phyloP scores from a whole-genome alignment of 2,888 invertebrate genomes.

The Julus scanicus region DNA sequence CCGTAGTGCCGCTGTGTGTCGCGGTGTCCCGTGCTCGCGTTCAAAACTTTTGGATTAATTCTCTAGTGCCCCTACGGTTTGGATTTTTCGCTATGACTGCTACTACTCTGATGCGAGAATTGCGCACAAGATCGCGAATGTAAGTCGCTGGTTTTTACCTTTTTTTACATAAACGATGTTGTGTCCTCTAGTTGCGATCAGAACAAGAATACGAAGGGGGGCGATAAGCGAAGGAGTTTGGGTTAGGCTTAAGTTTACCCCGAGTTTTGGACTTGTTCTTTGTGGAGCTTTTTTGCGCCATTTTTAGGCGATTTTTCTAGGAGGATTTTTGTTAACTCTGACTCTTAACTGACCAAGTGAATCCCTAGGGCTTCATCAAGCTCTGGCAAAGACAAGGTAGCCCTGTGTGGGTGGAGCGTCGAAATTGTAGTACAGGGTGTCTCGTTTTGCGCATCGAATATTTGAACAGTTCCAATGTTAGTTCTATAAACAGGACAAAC shows the following conservation, averaged over 20 bases:
- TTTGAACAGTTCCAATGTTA: no score
- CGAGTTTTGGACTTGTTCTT: background rate
- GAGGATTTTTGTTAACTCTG: no score
- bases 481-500: no score
- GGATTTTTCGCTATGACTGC: background rate
- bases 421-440: no score
- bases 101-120: background rate
- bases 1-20: background rate
- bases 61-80: background rate
- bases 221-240: background rate
- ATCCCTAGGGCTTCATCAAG: no score
- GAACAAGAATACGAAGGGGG: background rate
- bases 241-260: background rate
- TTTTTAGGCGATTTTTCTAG: background rate
- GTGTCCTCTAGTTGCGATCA: background rate
- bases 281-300: background rate
- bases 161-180: background rate
- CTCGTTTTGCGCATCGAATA: no score
- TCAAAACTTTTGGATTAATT: conserved; percentile 22
- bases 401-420: no score
- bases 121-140: background rate
- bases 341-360: no score
- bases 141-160: background rate
- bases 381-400: no score
- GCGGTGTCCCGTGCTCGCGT: background rate